Conservation (phyloP, 2,113 vertebrate genomes). For the Melanostigma gelatinosum region DNA sequence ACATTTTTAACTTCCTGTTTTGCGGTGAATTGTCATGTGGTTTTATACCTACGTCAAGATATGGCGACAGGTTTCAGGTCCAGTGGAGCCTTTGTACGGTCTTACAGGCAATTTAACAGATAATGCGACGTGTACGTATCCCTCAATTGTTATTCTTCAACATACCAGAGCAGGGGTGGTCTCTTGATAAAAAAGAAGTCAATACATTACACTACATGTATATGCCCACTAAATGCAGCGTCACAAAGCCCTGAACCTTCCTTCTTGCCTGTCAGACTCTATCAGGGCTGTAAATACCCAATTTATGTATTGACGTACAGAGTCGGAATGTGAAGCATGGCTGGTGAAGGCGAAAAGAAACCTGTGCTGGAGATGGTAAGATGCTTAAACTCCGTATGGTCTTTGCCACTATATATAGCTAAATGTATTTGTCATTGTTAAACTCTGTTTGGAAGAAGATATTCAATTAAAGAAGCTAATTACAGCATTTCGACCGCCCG, state of each 20-base stretch:
- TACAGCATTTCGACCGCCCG: background rate
- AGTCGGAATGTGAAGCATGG: constrained; percentile 75
- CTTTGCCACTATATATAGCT: background rate
- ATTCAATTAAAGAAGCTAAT: background rate
- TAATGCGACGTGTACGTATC: too few relatives aligned
- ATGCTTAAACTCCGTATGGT: background rate
- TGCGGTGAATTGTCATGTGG: constrained; percentile 26
- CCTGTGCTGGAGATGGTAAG: constrained; percentile 84
- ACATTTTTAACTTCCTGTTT: constrained; percentile 31
- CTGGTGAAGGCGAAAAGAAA: constrained; percentile 77
- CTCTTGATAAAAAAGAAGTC: background rate
- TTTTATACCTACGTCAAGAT: constrained; percentile 29
- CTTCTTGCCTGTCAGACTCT: background rate
- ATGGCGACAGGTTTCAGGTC: background rate
- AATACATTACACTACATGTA: background rate
- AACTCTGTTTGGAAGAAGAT: background rate
- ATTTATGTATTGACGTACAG: accelerated
- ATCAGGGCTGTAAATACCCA: accelerated
- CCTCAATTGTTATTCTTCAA: background rate
- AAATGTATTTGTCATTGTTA: background rate
- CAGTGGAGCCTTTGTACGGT: accelerated
- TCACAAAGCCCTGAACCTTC: too few relatives aligned
- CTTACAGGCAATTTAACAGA: constrained; percentile 16
- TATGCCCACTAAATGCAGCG: background rate
- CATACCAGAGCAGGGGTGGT: background rate